Conservation (phyloP, 2,888 invertebrate genomes). For the Noctua comes region DNA sequence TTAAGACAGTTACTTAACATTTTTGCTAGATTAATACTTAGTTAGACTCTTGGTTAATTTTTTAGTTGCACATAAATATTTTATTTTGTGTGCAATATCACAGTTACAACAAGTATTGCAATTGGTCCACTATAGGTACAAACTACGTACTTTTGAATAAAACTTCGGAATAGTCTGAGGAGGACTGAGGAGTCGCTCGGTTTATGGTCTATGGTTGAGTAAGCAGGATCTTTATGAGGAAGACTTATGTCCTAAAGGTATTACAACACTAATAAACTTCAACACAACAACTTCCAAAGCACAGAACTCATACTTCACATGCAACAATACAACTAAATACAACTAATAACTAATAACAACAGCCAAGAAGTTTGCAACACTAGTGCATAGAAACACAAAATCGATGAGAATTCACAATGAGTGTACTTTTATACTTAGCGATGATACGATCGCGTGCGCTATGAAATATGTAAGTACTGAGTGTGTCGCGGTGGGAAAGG, state of each 20-base stretch:
- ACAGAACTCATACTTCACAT: not conserved
- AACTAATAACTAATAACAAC: too few species aligned
- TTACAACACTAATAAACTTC: not conserved
- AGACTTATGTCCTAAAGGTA: not conserved
- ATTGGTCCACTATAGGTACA: not conserved
- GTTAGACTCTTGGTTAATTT: not conserved
- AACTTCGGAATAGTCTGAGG: not conserved
- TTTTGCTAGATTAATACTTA: not conserved
- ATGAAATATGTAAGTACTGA: constrained; percentile 67
- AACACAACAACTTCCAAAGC: not conserved
- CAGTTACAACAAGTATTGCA: not conserved
- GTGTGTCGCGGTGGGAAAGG: constrained; percentile 41
- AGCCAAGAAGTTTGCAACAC: constrained; percentile 13
- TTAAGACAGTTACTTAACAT: not conserved
- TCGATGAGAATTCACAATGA: constrained; percentile 59
- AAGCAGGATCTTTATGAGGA: not conserved
- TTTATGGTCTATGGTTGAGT: not conserved
- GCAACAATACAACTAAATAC: too few species aligned
- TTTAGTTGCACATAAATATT: not conserved
- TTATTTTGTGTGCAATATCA: not conserved
- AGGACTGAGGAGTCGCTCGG: not conserved
- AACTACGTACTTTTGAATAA: not conserved
- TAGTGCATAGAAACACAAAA: constrained; percentile 51
- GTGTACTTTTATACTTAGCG: constrained; percentile 48
- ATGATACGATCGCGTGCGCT: constrained; percentile 67